These are phyloP conservation scores for Ptychoptera albimana DNA, from an alignment of 2,888 invertebrate genomes.

Conservation along the genomic window DNA sequence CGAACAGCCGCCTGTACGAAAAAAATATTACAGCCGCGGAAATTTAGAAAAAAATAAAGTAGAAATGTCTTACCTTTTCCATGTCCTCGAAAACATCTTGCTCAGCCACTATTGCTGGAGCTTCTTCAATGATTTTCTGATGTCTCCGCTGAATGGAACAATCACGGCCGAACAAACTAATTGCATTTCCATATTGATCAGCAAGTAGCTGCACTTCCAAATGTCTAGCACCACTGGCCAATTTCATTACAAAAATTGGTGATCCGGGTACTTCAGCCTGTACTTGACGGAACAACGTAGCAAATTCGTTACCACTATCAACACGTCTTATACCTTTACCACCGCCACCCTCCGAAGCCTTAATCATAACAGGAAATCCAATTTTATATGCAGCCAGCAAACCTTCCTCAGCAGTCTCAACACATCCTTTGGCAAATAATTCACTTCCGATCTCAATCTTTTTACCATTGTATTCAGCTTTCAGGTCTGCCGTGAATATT, in stretches of 20 bases:
- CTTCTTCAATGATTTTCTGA: constrained; percentile 99
- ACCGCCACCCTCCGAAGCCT: constrained; percentile 98
- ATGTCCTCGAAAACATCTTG: constrained; percentile 85
- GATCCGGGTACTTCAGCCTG: constrained; percentile 97
- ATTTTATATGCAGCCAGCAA: constrained; percentile 73
- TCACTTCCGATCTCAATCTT: constrained; percentile 87
- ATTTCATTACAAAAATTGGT: constrained; percentile 97
- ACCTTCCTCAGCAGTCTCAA: constrained; percentile 72
- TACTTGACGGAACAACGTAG: constrained; percentile 71
- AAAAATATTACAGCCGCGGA: neutral
- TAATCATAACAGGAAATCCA: constrained; percentile 96
- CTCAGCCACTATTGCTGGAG: constrained; percentile 86
- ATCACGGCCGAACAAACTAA: constrained; percentile 94
- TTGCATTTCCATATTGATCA: constrained; percentile 96
- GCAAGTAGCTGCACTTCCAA: constrained; percentile 94
- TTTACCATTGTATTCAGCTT: constrained; percentile 71
- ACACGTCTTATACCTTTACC: constrained; percentile 98
- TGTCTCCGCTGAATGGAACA: constrained; percentile 97
- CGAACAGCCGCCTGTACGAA: constrained; percentile 71
- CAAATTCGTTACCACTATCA: constrained; percentile 80
- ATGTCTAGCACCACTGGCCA: constrained; percentile 90
- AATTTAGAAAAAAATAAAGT: neutral
- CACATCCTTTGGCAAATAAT: constrained; percentile 82
- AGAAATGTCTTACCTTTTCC: constrained; percentile 57
- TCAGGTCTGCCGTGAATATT: constrained; percentile 40